A percentile compares a stretch with the other conserved stretches of the same genome.
Conservation (phyloP, 2,888 invertebrate genomes). For the Apoda limacodes region DNA sequence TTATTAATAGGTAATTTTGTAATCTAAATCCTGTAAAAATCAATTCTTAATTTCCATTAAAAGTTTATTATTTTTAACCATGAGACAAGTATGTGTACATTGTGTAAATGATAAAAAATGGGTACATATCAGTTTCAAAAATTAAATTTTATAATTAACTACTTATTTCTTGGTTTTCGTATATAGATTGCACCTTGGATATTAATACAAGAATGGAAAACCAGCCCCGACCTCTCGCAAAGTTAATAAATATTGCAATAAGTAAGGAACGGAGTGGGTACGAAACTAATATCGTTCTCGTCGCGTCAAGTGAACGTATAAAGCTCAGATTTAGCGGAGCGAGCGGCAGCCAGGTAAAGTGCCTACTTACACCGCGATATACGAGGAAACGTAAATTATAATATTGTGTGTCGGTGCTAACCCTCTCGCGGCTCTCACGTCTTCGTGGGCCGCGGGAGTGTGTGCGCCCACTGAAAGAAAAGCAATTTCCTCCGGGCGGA, state of each 20-base stretch:
- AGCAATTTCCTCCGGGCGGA: conserved; percentile 65
- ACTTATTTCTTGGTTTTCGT: too few species aligned
- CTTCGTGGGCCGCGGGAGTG: conserved; percentile 37
- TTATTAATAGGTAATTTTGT: too few species aligned
- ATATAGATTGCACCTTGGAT: too few species aligned
- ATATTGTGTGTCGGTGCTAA: conserved; percentile 65
- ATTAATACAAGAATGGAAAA: too few species aligned
- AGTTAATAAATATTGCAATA: conserved; percentile 66
- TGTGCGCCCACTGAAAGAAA: conserved; percentile 69
- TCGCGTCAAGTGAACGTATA: conserved; percentile 70
- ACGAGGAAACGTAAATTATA: conserved; percentile 69
- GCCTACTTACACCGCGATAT: conserved; percentile 67
- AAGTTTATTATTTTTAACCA: too few species aligned
- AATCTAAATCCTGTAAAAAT: too few species aligned
- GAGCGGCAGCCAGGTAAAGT: conserved; percentile 66
- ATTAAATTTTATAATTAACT: too few species aligned
- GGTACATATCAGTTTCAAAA: too few species aligned
- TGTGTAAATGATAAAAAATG: too few species aligned
- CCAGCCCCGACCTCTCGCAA: conserved; percentile 35
- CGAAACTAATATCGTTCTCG: conserved; percentile 67
- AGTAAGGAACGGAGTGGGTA: conserved; percentile 59
- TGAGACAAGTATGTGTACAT: too few species aligned
- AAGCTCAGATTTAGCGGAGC: conserved; percentile 69
- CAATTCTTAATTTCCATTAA: too few species aligned
- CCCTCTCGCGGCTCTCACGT: conserved; percentile 47